Conservation (phyloP, 2,113 vertebrate genomes). For the Microcebus lehilahytsara region DNA sequence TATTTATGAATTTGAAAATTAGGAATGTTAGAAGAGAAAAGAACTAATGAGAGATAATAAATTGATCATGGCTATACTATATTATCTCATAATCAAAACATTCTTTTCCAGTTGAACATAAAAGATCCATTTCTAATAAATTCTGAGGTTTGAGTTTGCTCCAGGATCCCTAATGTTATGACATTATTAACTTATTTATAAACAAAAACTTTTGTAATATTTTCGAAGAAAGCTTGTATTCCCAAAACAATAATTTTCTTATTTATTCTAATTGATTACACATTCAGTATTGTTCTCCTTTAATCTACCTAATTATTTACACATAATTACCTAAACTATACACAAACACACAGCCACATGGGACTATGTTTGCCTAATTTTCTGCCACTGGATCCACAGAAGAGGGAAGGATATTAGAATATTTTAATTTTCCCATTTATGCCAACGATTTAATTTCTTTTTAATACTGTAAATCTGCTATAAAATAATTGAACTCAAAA, state of each 20-base stretch:
- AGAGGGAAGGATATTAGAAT: background rate
- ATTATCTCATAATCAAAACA: conserved; percentile 19
- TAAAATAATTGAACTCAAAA: background rate
- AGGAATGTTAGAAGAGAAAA: background rate
- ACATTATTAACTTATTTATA: conserved; percentile 5
- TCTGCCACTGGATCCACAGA: background rate
- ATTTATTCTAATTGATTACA: background rate
- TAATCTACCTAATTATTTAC: background rate
- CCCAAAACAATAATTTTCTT: background rate
- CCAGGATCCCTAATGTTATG: background rate
- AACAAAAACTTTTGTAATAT: conserved; percentile 30
- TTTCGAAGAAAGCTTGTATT: background rate
- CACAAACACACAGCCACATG: background rate
- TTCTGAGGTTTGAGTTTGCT: conserved; percentile 28
- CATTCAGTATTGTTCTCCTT: background rate
- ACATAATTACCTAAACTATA: background rate
- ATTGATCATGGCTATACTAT: background rate
- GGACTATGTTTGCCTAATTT: background rate
- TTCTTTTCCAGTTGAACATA: background rate
- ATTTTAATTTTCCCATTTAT: background rate
- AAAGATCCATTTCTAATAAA: background rate
- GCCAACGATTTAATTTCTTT: background rate
- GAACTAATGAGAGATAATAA: conserved; percentile 4
- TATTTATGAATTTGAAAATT: conserved; percentile 48
- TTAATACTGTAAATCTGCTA: background rate